Base-by-base conservation (phyloP, 2,888 invertebrate genomes). In the Dorcus parallelipipedus region DNA sequence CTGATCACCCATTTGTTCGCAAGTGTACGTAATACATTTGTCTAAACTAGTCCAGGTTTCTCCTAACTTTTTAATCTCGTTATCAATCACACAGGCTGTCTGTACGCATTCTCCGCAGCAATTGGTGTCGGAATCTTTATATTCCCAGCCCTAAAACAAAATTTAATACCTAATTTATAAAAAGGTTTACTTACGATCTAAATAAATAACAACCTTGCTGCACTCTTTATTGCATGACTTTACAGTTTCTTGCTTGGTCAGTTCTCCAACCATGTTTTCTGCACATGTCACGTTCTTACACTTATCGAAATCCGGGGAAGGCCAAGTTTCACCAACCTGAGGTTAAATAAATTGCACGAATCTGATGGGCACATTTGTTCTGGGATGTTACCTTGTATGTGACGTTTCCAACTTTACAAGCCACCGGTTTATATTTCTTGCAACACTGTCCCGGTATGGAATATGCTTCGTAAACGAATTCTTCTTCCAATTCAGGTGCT, bases 71-170 rank as follows among this genome's bases (percentile, higher is more conserved):
- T 80, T 80, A 38, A 82, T 67, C 20, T 69, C 62, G 0, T 81
- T 83, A 38, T 80, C 79, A 41, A 83, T 77, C 1, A 86, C 78
- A 70, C 89, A 89, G 0, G 84, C 84, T 2, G 82, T 79, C 10
- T 85, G 84, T 42, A 79, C 73, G 72, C 90, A 90, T 49, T 79
- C 76, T 1, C 90, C 90, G 71, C 90, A 90, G 69, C 89, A 90
- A 38, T 67, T 69, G 8, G 75, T 66, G 2, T 70, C 63, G 3
- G 80, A 69, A 1, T 81, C 71, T 20, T 72, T 69, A 67, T 89
- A 89, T 52, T 73, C 74, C 78, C 83, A 88, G 0, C 91, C 91
- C 59, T 84, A 71, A n/a, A 72, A 71, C 54, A 73, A 73, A 23
- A 40, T 49, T 49, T 9, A 38, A 14, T 38, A 33, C 38, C 17